phyloP scores from a whole-genome alignment of 1,140 invertebrate genomes.

The Lucilia sericata region DNA sequence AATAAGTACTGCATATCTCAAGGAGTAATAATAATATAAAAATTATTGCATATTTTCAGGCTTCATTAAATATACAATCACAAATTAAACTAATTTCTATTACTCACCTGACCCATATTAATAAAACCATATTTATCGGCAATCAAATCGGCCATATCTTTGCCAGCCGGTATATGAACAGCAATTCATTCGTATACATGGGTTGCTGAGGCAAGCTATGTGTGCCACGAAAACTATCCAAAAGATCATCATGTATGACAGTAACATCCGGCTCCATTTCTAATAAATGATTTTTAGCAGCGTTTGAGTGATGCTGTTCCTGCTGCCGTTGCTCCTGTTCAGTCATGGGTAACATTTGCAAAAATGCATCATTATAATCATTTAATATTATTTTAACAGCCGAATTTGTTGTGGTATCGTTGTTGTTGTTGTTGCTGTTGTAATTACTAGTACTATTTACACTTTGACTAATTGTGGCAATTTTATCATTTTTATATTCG shows the following conservation, averaged over 20 bases:
- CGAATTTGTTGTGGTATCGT: conserved; percentile 29
- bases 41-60: conserved; percentile 11
- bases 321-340: conserved; percentile 21
- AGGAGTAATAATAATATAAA: background rate
- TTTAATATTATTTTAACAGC: conserved; percentile 47
- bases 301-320: background rate
- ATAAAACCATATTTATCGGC: conserved; percentile 74
- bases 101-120: conserved; percentile 74
- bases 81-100: background rate
- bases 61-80: background rate
- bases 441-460: conserved; percentile 42
- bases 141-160: conserved; percentile 70
- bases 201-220: conserved; percentile 61
- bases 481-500: background rate
- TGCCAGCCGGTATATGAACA: conserved; percentile 73
- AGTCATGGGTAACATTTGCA: conserved; percentile 15
- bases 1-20: background rate
- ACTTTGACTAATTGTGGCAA: conserved; percentile 38
- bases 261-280: background rate
- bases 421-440: conserved; percentile 37
- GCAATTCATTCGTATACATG: conserved; percentile 76
- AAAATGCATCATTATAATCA: conserved; percentile 47
- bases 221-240: conserved; percentile 58
- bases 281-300: background rate
- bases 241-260: conserved; percentile 40